A percentile compares a stretch with the other conserved stretches of the same genome.
Evolutionary conservation across 2,888 invertebrate genomes (phyloP).

Genomic region (Eumerus sabulonum): DNA sequence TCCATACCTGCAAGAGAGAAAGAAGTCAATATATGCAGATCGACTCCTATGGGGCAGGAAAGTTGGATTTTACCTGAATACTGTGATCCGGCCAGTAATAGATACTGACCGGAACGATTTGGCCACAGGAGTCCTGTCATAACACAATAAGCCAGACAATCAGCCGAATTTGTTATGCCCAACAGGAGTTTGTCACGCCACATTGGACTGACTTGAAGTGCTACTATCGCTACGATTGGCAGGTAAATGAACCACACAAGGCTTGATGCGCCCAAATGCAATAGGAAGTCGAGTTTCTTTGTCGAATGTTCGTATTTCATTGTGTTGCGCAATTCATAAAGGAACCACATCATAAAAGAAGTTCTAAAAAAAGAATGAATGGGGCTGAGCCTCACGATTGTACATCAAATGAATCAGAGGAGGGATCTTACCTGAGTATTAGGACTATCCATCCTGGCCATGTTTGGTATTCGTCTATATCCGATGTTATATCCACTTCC

Average conservation of each 20-base stretch:
- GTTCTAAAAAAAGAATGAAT: slow-evolving; percentile 79
- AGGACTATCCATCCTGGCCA: slow-evolving; percentile 98
- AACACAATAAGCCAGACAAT: slow-evolving; percentile 95
- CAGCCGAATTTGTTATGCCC: slow-evolving; percentile 96
- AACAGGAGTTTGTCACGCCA: slow-evolving; percentile 97
- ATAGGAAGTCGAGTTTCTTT: slow-evolving; percentile 93
- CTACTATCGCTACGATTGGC: slow-evolving; percentile 95
- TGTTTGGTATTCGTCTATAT: slow-evolving; percentile 97
- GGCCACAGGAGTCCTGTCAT: slow-evolving; percentile 98
- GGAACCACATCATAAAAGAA: slow-evolving; percentile 91
- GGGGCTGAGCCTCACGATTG: background rate
- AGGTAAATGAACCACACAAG: slow-evolving; percentile 99
- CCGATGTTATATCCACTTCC: slow-evolving; percentile 96
- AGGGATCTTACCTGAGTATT: slow-evolving; percentile 81
- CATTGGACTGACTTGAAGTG: slow-evolving; percentile 94
- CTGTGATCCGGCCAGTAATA: slow-evolving; percentile 87
- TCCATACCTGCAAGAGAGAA: slow-evolving; percentile 81
- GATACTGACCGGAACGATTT: slow-evolving; percentile 94
- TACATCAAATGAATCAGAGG: background rate
- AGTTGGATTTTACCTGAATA: slow-evolving; percentile 81
- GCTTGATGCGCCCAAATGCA: slow-evolving; percentile 98
- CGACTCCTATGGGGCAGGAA: background rate
- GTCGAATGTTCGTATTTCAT: slow-evolving; percentile 90
- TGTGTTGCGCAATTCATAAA: slow-evolving; percentile 86
- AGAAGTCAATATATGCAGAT: background rate